Evolutionary conservation across 1,140 invertebrate genomes (phyloP).

Genomic region (Cyclina sinensis): DNA sequence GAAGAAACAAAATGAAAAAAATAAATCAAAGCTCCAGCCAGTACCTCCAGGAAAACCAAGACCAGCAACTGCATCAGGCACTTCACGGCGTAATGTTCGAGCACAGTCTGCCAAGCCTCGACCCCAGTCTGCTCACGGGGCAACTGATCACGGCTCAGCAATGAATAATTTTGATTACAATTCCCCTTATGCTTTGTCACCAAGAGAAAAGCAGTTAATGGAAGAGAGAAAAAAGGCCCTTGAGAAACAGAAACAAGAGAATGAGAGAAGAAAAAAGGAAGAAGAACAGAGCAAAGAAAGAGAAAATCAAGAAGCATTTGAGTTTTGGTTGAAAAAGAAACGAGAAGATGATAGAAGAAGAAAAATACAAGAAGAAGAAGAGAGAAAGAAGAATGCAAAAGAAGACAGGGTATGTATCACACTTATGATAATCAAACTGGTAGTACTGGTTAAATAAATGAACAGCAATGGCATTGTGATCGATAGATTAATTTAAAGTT

Average conservation of each 20-base stretch:
- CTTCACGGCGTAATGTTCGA: conserved; percentile 60
- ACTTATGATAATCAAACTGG: no score
- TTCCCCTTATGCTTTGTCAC: conserved; percentile 83
- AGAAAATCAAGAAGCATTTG: conserved; percentile 76
- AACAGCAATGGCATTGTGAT: no score
- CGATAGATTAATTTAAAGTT: no score
- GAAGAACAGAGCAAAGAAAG: conserved; percentile 71
- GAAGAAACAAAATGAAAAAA: conserved; percentile 35
- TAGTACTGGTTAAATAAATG: no score
- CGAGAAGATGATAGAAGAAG: conserved; percentile 67
- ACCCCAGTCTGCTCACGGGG: conserved; percentile 68
- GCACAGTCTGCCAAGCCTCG: conserved; percentile 59
- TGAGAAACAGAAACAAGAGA: conserved; percentile 70
- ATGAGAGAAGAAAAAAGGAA: conserved; percentile 70
- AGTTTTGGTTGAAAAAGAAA: conserved; percentile 77
- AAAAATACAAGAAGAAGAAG: conserved; percentile 70
- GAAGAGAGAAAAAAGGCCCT: conserved; percentile 71
- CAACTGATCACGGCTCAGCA: conserved; percentile 33
- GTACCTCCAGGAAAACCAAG: conserved; percentile 77
- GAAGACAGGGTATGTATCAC: conserved; percentile 74
- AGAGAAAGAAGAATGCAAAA: conserved; percentile 68
- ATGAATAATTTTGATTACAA: conserved; percentile 77
- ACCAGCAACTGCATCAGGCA: conserved; percentile 71
- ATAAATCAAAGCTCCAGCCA: conserved; percentile 70
- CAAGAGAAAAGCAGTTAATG: conserved; percentile 73